phyloP scores from a whole-genome alignment of 2,113 vertebrate genomes.

The Ivindomyrus marchei region DNA sequence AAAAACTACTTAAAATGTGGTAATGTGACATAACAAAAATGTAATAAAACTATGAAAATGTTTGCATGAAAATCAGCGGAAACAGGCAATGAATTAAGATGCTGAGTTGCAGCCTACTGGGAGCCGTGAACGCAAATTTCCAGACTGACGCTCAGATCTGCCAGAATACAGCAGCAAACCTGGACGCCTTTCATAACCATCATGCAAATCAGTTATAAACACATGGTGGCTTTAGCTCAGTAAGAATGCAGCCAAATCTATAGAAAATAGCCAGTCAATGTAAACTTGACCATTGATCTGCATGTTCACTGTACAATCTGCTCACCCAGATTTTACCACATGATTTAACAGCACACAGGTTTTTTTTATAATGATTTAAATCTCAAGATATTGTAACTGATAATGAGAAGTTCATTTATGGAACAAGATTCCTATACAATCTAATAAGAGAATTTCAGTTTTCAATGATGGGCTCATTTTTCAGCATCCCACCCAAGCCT shows the following conservation, averaged over 20 bases:
- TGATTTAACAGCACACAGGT: not conserved
- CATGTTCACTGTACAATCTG: not conserved
- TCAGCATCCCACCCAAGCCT: not conserved
- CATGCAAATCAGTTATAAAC: not conserved
- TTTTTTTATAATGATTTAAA: not conserved
- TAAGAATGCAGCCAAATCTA: not conserved
- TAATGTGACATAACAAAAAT: not conserved
- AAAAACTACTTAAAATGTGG: not conserved
- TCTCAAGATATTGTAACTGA: not conserved
- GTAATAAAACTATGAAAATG: not conserved
- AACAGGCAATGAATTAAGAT: not conserved
- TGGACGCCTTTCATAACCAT: not conserved
- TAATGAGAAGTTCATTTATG: not conserved
- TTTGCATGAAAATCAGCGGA: not conserved
- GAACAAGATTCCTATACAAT: not conserved
- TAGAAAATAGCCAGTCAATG: not conserved
- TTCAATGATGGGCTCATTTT: not conserved
- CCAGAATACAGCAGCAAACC: not conserved
- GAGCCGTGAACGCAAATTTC: not conserved
- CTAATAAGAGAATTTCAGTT: not conserved
- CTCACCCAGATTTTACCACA: not conserved
- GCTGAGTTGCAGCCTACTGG: not conserved
- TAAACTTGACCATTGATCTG: not conserved
- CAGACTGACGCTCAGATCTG: not conserved
- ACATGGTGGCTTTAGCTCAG: not conserved